Evolutionary conservation across 2,113 vertebrate species (phyloP), one percentile per base, ranked within the genome.

Genomic region (Alligator sinensis): DNA sequence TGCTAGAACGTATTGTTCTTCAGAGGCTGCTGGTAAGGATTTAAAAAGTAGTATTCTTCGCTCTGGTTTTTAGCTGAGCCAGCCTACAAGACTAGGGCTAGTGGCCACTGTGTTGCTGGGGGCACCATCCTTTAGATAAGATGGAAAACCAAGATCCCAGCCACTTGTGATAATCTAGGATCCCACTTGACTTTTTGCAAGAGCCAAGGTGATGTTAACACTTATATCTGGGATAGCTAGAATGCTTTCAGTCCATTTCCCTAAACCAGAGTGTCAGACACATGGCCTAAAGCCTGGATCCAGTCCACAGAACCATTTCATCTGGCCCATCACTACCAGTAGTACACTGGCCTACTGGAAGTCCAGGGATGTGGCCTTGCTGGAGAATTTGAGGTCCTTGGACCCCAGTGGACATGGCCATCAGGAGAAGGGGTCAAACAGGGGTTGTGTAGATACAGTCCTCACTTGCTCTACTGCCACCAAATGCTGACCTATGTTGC

Each of bases 401-500:
- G 47, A 47, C 47, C 47, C 47, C 47, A 47, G 47, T 47, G 47
- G 47, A 47, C 47, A 47, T 47, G 9, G 9, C 47, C 47, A 47
- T 47, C 47, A 47, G 47, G 7, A 9, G 47, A 47, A 47, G 47
- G 47, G 47, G 47, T 47, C 47, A 47, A 47, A 47, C 47, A 47
- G 47, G 47, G 47, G 47, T 47, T 47, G 47, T 47, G 47, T 7
- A 47, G 47, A 47, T 72, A 18, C 22, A 61, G 21, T 16, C 5
- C 9, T 59, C 6, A 0, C 0, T 2, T 63, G 57, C 15, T 86
- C 15, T 72, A 1, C 4, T 24, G 34, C 4, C 18, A 9, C 1
- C 64, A 66, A 34, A 66, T 57, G 8, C 28, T 76, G 84, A 66
- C 19, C 72, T 74, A 12, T 60, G 5, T 47, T 47, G 47, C 4